Evolutionary conservation across 2,113 vertebrate species (phyloP).

Genomic region (Anguilla rostrata): DNA sequence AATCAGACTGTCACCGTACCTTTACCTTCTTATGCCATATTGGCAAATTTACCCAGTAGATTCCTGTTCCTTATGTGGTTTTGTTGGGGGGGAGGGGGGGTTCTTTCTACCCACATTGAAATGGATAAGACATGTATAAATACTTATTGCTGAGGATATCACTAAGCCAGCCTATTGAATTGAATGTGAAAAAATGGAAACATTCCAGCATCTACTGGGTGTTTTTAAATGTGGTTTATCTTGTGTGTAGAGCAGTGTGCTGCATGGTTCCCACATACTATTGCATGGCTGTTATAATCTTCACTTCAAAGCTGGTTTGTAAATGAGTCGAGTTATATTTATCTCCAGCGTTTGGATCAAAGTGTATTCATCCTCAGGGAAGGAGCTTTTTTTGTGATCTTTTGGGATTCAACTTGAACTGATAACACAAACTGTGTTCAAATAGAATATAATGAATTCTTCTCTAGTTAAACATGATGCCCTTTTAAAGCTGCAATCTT

Average conservation of each 20-base stretch:
- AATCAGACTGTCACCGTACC: not conserved
- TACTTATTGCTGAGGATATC: not conserved
- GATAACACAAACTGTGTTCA: constrained; percentile 8
- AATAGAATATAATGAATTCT: constrained; percentile 5
- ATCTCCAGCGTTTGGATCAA: constrained; percentile 13
- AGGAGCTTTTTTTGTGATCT: constrained; percentile 13
- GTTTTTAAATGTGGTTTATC: not conserved
- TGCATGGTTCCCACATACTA: not conserved
- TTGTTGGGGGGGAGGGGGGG: not conserved
- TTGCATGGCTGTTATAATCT: constrained; percentile 9
- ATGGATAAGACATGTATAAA: not conserved
- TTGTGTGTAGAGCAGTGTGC: not conserved
- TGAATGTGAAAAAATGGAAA: not conserved
- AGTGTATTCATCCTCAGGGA: constrained; percentile 14
- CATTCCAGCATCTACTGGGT: constrained; percentile 2
- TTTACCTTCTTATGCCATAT: not conserved
- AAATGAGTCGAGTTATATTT: constrained; percentile 19
- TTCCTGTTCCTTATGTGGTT: not conserved
- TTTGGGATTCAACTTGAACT: constrained; percentile 13
- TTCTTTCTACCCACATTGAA: not conserved
- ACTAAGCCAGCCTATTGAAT: not conserved
- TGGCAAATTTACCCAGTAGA: not conserved
- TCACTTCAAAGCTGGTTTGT: constrained; percentile 15
- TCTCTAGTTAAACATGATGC: constrained; percentile 5
- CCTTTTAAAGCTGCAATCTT: not conserved